Percentiles rank a stretch among this genome's conserved stretches.
Conservation (phyloP, 2,888 invertebrate genomes). For the Harmothoe impar region DNA sequence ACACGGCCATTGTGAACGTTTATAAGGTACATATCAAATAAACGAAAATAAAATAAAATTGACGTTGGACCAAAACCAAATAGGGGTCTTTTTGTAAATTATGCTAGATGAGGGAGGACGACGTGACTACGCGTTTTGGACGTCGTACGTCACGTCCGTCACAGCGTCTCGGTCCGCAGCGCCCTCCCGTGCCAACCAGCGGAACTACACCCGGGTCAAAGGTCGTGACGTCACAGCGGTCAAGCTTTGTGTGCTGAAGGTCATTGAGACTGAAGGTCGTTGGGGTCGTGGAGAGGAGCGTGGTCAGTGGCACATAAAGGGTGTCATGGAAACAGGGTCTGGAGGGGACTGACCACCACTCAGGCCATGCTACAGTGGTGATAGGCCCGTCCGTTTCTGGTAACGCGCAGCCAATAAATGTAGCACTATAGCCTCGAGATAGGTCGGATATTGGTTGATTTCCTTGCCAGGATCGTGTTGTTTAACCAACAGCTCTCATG, state of each 20-base stretch:
- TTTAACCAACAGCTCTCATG: too few relatives aligned
- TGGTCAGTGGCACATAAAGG: slow-evolving; percentile 30
- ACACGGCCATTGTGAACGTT: too few relatives aligned
- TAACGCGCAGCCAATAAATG: too few relatives aligned
- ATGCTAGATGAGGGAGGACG: not conserved
- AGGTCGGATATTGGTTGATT: too few relatives aligned
- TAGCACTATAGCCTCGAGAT: too few relatives aligned
- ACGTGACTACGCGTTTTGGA: not conserved
- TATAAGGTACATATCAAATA: too few relatives aligned
- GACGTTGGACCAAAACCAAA: too few relatives aligned
- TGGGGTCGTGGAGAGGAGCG: not conserved
- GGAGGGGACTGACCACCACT: not conserved
- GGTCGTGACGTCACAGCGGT: slow-evolving; percentile 40
- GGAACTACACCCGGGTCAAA: not conserved
- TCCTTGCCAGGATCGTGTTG: too few relatives aligned
- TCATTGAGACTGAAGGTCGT: not conserved
- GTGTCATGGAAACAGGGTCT: slow-evolving; percentile 25
- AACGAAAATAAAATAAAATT: too few relatives aligned
- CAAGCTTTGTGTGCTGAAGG: not conserved
- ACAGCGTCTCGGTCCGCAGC: not conserved
- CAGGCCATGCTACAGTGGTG: not conserved
- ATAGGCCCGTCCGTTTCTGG: too few relatives aligned
- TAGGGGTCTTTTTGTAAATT: too few relatives aligned
- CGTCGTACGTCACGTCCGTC: too few relatives aligned
- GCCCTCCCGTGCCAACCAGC: not conserved